Evolutionary conservation across 2,888 invertebrate species (phyloP).

Genomic region (Nematopogon swammerdamellus): DNA sequence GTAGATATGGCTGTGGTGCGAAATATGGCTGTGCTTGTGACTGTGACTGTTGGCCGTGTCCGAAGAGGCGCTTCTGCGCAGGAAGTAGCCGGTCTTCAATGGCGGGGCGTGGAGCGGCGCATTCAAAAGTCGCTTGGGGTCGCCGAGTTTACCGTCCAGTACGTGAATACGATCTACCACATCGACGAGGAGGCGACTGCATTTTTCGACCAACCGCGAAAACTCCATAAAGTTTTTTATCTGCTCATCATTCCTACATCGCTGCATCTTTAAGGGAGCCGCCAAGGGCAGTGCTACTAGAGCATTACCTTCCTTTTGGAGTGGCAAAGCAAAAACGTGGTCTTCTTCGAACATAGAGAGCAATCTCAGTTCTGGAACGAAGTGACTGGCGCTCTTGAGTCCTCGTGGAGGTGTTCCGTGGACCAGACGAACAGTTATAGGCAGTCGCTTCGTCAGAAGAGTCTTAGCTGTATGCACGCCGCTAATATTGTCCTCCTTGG

Average conservation of each 20-base stretch:
- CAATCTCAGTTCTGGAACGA: conserved; percentile 80
- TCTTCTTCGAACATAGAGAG: conserved; percentile 85
- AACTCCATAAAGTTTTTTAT: conserved; percentile 73
- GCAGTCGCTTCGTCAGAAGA: conserved; percentile 83
- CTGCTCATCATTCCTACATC: conserved; percentile 78
- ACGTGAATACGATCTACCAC: conserved; percentile 81
- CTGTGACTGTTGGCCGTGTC: conserved; percentile 63
- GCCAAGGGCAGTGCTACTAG: conserved; percentile 82
- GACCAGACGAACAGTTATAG: conserved; percentile 87
- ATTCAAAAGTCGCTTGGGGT: conserved; percentile 49
- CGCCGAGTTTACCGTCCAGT: conserved; percentile 76
- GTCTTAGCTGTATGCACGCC: conserved; percentile 92
- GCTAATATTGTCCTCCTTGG: conserved; percentile 90
- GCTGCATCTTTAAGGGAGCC: conserved; percentile 80
- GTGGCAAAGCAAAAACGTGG: conserved; percentile 77
- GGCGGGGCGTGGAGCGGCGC: conserved; percentile 40
- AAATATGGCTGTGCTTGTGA: conserved; percentile 37
- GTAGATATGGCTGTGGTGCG: conserved; percentile 51
- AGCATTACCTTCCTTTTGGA: conserved; percentile 75
- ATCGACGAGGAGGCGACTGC: conserved; percentile 67
- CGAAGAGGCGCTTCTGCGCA: conserved; percentile 75
- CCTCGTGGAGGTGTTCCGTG: conserved; percentile 87
- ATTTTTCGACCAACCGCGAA: conserved; percentile 73
- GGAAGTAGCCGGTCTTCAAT: conserved; percentile 64
- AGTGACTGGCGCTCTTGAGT: conserved; percentile 75